Evolutionary conservation across 1,140 invertebrate genomes (phyloP).

Genomic region (Eumeta japonica): DNA sequence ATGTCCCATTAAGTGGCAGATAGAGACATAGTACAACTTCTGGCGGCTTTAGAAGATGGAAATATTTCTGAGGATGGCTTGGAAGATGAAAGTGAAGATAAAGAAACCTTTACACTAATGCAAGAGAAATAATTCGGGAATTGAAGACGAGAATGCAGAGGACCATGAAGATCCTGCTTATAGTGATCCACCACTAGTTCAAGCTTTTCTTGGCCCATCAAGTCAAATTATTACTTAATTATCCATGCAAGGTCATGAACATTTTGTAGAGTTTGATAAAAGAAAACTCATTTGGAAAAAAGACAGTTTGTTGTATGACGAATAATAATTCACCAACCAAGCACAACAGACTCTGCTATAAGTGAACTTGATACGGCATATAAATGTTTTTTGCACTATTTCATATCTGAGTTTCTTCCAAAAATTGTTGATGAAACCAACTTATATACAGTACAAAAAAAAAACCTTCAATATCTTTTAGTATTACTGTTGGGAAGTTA

Average conservation of each 20-base stretch:
- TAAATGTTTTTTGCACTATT: no score
- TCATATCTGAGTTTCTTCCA: no score
- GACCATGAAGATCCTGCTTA: background rate
- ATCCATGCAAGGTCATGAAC: no score
- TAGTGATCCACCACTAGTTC: background rate
- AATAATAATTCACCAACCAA: no score
- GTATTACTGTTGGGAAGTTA: no score
- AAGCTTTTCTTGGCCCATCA: background rate
- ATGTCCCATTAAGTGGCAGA: slow-evolving; percentile 18
- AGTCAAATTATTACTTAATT: no score
- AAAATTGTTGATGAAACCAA: no score
- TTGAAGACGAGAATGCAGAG: slow-evolving; percentile 1
- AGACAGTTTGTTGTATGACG: no score
- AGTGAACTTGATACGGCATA: no score
- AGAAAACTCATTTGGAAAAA: background rate
- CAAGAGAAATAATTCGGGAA: background rate
- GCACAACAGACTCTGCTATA: no score
- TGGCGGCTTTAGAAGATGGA: background rate
- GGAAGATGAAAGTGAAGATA: background rate
- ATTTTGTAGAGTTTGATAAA: background rate
- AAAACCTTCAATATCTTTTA: no score
- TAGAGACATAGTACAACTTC: background rate
- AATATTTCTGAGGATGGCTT: slow-evolving; percentile 1
- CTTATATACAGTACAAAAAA: no score
- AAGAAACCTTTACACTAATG: background rate